These are phyloP conservation scores for Zygothrica quintamaculata DNA, from an alignment of 2,888 invertebrate genomes.

Conservation along the genomic window DNA sequence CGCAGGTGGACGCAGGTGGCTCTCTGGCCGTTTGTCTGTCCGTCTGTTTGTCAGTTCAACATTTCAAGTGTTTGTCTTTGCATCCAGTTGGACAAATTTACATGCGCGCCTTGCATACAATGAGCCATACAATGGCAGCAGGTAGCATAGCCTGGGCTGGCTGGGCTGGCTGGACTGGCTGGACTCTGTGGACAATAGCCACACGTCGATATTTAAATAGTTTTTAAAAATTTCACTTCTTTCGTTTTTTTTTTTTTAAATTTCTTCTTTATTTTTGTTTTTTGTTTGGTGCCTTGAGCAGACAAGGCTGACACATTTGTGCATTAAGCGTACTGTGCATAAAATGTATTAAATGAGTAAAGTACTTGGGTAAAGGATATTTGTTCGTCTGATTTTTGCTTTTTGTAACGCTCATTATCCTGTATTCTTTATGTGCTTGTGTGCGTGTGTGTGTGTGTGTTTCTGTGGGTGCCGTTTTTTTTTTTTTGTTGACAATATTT, in stretches of 20 bases:
- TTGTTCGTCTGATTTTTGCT: constrained; percentile 71
- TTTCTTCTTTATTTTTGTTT: not conserved
- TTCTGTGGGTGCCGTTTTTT: constrained; percentile 44
- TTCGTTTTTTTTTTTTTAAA: constrained; percentile 7
- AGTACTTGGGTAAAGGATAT: constrained; percentile 53
- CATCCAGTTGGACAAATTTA: constrained; percentile 76
- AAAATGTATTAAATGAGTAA: constrained; percentile 61
- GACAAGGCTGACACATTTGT: constrained; percentile 42
- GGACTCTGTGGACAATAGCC: constrained; percentile 60
- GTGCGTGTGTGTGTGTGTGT: constrained; percentile 31
- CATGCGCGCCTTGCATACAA: constrained; percentile 74
- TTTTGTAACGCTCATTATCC: constrained; percentile 62
- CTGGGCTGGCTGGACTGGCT: constrained; percentile 37
- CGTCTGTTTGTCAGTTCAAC: constrained; percentile 42
- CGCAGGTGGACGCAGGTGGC: constrained; percentile 72
- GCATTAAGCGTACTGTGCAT: constrained; percentile 33
- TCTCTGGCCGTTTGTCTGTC: constrained; percentile 29
- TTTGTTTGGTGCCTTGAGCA: constrained; percentile 27
- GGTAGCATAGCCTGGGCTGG: not conserved
- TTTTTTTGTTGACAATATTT: constrained; percentile 44
- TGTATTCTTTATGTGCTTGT: constrained; percentile 39
- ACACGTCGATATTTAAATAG: constrained; percentile 78
- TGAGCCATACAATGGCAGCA: constrained; percentile 39
- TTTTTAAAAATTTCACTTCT: constrained; percentile 26
- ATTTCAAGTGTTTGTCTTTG: constrained; percentile 77